Percentiles rank a stretch among this genome's conserved stretches.
These are phyloP conservation scores for Maccullochella peelii DNA, from an alignment of 2,113 vertebrate genomes.

Conservation along the genomic window DNA sequence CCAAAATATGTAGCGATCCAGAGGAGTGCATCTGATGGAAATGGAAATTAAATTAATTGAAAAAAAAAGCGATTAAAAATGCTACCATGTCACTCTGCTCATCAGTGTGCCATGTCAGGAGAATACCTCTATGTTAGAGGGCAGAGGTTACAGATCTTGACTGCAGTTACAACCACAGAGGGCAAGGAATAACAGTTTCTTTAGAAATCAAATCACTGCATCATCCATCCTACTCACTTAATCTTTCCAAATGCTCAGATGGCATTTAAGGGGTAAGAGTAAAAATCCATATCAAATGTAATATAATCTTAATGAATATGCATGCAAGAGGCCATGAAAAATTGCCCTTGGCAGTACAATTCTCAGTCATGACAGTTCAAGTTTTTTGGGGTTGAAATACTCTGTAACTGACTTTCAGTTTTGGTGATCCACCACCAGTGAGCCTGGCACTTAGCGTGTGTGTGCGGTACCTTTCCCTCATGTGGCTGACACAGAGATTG, in stretches of 20 bases:
- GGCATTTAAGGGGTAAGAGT: slow-evolving; percentile 32
- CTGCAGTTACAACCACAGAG: slow-evolving; percentile 10
- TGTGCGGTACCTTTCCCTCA: slow-evolving; percentile 28
- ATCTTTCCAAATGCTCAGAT: slow-evolving; percentile 36
- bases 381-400: slow-evolving; percentile 26
- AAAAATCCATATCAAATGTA: slow-evolving; percentile 36
- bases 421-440: slow-evolving; percentile 5
- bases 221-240: slow-evolving; percentile 20
- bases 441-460: slow-evolving; percentile 10
- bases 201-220: slow-evolving; percentile 37
- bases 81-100: neutral
- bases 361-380: slow-evolving; percentile 24
- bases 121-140: neutral
- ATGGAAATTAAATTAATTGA: too few species aligned
- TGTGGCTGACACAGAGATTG: slow-evolving; percentile 61
- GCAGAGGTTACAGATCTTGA: slow-evolving; percentile 26
- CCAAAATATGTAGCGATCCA: neutral
- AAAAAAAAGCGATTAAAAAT: neutral
- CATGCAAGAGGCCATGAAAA: slow-evolving; percentile 53
- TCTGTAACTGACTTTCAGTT: neutral
- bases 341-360: slow-evolving; percentile 3
- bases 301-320: slow-evolving; percentile 64
- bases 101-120: neutral
- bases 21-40: neutral
- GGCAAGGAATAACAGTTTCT: slow-evolving; percentile 1